Evolutionary conservation across 2,888 invertebrate species (phyloP), one percentile per base, ranked within the genome.

Genomic region (Encarsia formosa): DNA sequence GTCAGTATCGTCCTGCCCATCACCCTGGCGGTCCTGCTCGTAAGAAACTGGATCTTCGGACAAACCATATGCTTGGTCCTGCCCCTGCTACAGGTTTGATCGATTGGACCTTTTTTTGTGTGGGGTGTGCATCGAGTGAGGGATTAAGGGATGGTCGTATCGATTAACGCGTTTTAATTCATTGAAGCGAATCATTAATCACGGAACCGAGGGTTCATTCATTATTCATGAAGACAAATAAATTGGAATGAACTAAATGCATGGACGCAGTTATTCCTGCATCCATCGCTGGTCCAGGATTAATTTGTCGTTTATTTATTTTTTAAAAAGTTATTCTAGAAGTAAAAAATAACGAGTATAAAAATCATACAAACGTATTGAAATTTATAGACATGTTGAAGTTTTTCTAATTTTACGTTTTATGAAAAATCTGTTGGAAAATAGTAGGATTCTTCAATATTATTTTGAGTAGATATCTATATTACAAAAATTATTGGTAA

Each of bases 1-100:
- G 83, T 85, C 64, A 71, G 81, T 16, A 68, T 83, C 51, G 84
- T 85, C n/a, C 65, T 87, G 61, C 87, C 87, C 13, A 77, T 86
- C 5, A 81, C 86, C 1, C 68, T 87, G 58, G 80, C 82, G 61
- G 84, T 86, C 43, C 76, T 86, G 62, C 74, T 87, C 32, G 75
- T 86, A 52, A 82, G 84, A 65, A 86, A 87, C 68, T 87, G 86
- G 86, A 77, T 86, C 55, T 82, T 86, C 61, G 87, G 87, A 5
- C 81, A 83, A 61, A 81, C 85, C 60, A 68, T 87, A 54, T 87
- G 87, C 72, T 85, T 81, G 66, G 83, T 85, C 65, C 67, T 86
- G 59, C 87, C 87, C 1, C 85, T 87, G 82, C 66, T 87, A 61
- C 87, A 87, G 79, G 84, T 84, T 65, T 74, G 77, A n/a, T n/a